Percentiles rank a stretch among this genome's conserved stretches.
Evolutionary conservation across 2,888 invertebrate genomes (phyloP).

Genomic region (Apantesis nais): DNA sequence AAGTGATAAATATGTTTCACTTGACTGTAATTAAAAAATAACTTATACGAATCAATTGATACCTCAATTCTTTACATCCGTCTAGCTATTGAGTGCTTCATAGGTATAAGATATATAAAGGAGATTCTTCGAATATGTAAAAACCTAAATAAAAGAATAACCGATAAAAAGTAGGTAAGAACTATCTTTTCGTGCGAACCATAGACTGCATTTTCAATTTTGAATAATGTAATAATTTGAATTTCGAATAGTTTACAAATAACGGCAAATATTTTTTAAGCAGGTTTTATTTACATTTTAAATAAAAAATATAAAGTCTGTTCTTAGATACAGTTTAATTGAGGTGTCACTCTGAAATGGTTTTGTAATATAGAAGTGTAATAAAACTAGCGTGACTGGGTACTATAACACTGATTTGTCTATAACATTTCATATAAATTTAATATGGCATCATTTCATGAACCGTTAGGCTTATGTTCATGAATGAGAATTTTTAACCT

Average conservation of each 20-base stretch:
- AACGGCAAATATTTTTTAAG: no score
- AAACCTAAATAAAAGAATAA: no score
- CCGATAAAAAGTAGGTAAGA: no score
- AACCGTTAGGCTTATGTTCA: conserved; percentile 10
- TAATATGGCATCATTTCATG: conserved; percentile 3
- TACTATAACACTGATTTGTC: background rate
- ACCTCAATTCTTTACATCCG: background rate
- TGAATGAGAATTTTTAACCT: conserved; percentile 18
- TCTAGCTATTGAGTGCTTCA: no score
- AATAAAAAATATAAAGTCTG: background rate
- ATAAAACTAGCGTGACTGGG: background rate
- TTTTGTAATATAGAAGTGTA: background rate
- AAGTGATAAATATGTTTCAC: no score
- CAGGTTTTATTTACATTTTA: background rate
- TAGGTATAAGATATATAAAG: background rate
- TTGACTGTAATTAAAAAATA: background rate
- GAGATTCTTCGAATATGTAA: background rate
- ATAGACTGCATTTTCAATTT: background rate
- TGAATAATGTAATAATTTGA: no score
- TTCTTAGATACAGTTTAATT: background rate
- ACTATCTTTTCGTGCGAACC: no score
- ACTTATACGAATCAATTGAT: background rate
- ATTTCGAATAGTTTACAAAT: no score
- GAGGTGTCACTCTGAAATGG: background rate
- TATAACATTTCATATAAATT: conserved; percentile 4